Conservation (phyloP, 1,140 invertebrate species). For the Phortica variegata region DNA sequence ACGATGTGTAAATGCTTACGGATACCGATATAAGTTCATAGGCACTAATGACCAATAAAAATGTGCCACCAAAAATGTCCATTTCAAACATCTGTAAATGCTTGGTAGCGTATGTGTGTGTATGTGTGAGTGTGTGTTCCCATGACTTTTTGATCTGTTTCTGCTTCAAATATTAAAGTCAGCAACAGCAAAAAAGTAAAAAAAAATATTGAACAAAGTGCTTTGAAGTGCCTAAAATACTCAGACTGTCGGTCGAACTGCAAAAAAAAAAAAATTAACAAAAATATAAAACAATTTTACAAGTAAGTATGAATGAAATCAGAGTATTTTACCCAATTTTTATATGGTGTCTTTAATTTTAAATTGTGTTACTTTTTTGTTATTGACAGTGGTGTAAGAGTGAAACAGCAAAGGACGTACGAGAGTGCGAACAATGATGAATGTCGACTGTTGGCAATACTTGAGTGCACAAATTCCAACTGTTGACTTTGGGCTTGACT, state of each 20-base stretch:
- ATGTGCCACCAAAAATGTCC: constrained; percentile 28
- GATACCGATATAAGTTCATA: constrained; percentile 47
- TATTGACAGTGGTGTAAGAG: no score
- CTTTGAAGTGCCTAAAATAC: no score
- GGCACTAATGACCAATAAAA: constrained; percentile 53
- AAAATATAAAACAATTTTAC: constrained; percentile 14
- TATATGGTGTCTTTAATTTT: no score
- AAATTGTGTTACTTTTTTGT: no score
- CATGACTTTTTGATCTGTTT: constrained; percentile 39
- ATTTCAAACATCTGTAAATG: background rate
- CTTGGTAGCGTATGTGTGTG: background rate
- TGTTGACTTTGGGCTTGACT: constrained; percentile 16
- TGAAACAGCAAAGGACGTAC: no score
- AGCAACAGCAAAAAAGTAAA: constrained; percentile 13
- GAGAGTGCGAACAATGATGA: no score
- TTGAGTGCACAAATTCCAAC: constrained; percentile 11
- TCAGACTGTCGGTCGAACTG: no score
- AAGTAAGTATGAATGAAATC: no score
- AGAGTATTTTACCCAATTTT: no score
- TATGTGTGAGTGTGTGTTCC: background rate
- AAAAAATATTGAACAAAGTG: constrained; percentile 15
- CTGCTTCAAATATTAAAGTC: constrained; percentile 36
- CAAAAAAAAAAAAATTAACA: constrained; percentile 13
- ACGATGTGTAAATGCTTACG: constrained; percentile 55
- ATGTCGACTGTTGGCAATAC: no score